A percentile compares a stretch with the other conserved stretches of the same genome.
Conservation (phyloP, 1,140 invertebrate genomes). For the Drosophila pseudoananassae region DNA sequence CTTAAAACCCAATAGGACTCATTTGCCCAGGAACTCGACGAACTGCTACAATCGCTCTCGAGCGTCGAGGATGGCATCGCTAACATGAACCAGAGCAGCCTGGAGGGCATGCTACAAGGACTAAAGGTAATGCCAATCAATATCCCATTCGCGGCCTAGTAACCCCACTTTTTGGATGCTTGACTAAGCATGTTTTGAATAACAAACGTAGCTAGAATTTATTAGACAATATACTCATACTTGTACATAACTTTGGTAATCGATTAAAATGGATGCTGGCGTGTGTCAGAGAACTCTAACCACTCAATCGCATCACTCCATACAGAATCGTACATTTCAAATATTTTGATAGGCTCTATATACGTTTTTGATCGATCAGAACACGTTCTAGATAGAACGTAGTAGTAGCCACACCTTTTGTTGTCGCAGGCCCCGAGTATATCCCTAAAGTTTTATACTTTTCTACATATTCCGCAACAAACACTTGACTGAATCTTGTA, state of each 20-base stretch:
- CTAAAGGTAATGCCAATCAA: conserved; percentile 87
- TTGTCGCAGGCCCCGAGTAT: conserved; percentile 32
- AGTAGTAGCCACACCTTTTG: conserved; percentile 50
- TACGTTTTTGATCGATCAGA: conserved; percentile 23
- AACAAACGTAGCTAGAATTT: conserved; percentile 39
- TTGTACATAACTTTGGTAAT: conserved; percentile 48
- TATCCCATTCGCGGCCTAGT: not conserved
- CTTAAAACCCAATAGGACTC: conserved; percentile 86
- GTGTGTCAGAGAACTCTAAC: conserved; percentile 68
- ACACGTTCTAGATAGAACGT: conserved; percentile 15
- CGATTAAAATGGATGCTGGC: conserved; percentile 79
- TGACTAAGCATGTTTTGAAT: conserved; percentile 46
- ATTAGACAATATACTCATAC: conserved; percentile 52
- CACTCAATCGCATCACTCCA: conserved; percentile 83
- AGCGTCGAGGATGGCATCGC: conserved; percentile 88
- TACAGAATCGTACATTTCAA: conserved; percentile 64
- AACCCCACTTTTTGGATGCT: conserved; percentile 33
- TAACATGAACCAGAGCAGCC: conserved; percentile 88
- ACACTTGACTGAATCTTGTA: conserved; percentile 18
- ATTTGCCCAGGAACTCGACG: conserved; percentile 88
- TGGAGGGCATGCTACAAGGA: conserved; percentile 88
- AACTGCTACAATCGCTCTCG: conserved; percentile 87
- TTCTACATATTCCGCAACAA: not conserved
- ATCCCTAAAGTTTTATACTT: not conserved
- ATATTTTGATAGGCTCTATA: conserved; percentile 13